phyloP scores from a whole-genome alignment of 2,888 invertebrate species.

The Ommatoiulus sabulosus region DNA sequence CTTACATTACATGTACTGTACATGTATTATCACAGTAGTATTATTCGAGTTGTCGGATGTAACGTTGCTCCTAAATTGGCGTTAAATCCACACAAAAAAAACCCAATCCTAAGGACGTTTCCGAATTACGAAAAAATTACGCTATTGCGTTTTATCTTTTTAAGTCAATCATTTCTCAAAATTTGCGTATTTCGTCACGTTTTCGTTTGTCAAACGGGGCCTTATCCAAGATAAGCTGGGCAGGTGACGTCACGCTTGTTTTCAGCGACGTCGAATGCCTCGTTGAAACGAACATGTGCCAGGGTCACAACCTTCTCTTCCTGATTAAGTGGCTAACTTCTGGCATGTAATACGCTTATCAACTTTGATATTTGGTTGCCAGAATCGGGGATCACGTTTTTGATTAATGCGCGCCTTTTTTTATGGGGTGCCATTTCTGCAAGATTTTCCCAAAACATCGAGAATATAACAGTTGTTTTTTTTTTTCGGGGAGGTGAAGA shows the following conservation, averaged over 20 bases:
- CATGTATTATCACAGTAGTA: too few relatives aligned
- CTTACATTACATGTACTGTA: too few relatives aligned
- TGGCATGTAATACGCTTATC: background rate
- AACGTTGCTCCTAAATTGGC: too few relatives aligned
- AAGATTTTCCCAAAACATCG: background rate
- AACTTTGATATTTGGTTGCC: background rate
- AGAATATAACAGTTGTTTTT: background rate
- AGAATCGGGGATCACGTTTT: background rate
- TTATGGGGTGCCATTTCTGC: background rate
- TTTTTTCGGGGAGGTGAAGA: background rate
- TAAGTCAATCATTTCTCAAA: background rate
- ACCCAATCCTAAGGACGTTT: too few relatives aligned
- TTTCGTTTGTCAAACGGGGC: background rate
- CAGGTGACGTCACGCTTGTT: background rate
- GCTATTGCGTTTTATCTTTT: background rate
- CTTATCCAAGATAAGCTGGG: background rate
- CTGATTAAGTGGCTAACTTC: slow-evolving; percentile 32
- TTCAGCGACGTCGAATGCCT: background rate
- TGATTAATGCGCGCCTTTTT: background rate
- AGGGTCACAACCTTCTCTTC: slow-evolving; percentile 31
- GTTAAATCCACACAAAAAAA: too few relatives aligned
- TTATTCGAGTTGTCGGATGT: too few relatives aligned
- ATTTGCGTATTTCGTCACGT: background rate
- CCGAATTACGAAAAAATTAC: too few relatives aligned
- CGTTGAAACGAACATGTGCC: slow-evolving; percentile 13